phyloP scores from a whole-genome alignment of 2,113 vertebrate species.

The Sinosuthora webbiana region DNA sequence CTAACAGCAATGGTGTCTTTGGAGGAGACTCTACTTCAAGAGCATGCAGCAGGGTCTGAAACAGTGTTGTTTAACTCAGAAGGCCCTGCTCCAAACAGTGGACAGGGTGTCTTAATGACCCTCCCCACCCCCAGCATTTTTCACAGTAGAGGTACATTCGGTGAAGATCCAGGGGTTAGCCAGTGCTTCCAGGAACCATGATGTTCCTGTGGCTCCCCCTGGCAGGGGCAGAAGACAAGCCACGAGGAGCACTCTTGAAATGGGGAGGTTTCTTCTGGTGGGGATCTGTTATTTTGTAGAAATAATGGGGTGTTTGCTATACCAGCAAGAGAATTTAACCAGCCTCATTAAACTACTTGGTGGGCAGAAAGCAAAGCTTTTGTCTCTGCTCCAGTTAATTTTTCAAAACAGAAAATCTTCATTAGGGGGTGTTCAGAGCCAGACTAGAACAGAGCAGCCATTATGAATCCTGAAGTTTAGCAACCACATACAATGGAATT shows the following conservation, averaged over 20 bases:
- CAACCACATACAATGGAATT: neutral
- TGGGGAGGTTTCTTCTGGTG: neutral
- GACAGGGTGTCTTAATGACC: no score
- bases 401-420: neutral
- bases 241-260: neutral
- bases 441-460: neutral
- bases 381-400: neutral
- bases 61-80: neutral
- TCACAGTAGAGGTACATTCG: neutral
- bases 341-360: neutral
- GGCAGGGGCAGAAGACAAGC: neutral
- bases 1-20: neutral
- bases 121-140: neutral
- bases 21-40: neutral
- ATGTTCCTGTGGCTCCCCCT: neutral
- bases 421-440: neutral
- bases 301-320: neutral
- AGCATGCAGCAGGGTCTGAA: neutral
- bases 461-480: neutral
- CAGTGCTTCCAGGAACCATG: fast-evolving
- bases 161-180: neutral
- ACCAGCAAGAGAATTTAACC: neutral
- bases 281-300: neutral
- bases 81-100: neutral
- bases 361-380: neutral